Percentiles rank a stretch among this genome's conserved stretches.
Conservation (phyloP, 2,888 invertebrate species). For the Balanococcus diminutus region DNA sequence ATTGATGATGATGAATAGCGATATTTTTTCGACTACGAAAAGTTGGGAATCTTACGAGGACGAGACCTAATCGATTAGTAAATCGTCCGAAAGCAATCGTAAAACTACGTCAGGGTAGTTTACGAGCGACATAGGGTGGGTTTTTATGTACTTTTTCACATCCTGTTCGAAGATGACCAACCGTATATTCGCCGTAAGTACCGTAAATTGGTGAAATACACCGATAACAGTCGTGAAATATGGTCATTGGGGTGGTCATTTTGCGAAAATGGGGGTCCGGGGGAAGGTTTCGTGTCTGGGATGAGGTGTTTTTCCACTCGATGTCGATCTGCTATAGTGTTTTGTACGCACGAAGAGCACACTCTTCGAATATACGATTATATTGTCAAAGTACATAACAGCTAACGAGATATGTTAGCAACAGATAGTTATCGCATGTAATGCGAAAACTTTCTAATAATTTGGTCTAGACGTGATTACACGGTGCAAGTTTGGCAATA, state of each 20-base stretch:
- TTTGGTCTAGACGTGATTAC: constrained; percentile 17
- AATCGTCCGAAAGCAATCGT: neutral
- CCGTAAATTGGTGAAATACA: neutral
- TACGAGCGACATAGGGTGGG: neutral
- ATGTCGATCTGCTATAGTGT: too few species aligned
- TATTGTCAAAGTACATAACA: neutral
- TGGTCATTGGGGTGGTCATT: neutral
- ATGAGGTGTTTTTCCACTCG: neutral
- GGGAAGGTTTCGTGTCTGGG: neutral
- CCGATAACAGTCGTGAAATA: neutral
- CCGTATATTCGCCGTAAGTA: neutral
- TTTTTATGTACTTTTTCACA: neutral
- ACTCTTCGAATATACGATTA: neutral
- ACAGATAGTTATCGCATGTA: constrained; percentile 32
- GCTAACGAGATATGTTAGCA: neutral
- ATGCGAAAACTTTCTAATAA: constrained; percentile 21
- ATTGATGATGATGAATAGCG: constrained; percentile 38
- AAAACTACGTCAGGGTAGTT: neutral
- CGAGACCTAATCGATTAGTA: constrained; percentile 6
- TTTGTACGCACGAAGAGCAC: neutral
- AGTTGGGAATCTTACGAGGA: neutral
- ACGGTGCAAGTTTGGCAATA: neutral
- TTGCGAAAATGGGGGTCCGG: neutral
- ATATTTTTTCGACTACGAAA: neutral
- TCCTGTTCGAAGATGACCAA: neutral